Base-by-base conservation (phyloP, 1,140 invertebrate species). In the Euwallacea similis region DNA sequence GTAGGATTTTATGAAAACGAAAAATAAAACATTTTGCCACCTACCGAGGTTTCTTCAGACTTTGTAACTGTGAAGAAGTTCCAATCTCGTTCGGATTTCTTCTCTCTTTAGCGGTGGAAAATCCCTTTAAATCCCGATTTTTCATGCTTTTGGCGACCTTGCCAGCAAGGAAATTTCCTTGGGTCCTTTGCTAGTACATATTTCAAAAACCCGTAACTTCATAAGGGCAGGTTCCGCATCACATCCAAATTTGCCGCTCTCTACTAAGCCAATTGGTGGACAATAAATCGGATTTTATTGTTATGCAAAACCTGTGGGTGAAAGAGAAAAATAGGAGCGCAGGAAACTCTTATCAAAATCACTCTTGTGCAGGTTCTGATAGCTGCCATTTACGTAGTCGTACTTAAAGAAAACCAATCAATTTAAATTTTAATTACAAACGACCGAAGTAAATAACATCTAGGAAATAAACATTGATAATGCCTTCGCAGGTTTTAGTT, bases 361-460 rank as follows among this genome's bases (percentile, higher is more conserved):
- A 55, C 9, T 13, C 46, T 16, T 70, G 55, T 63, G 68, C 68
- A 63, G 41, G 59, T 63, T 63, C 13, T n/a, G 68, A 70, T 70
- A 50, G 6, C 46, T 0, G 46, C 6, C 2, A 33, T 33, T 33
- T 33, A 33, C 21, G 21, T 33, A 33, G n/a, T n/a, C n/a, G n/a
- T n/a, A n/a, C n/a, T 33, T 33, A 33, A 33, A 33, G 21, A 33
- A 33, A 33, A 33, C 21, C 21, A 33, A 33, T 2, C 21, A 4
- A 33, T 33, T 33, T 33, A 33, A 33, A 33, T 33, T 2, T 33
- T 33, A 33, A 33, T 33, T 33, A 33, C 21, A 33, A 33, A 33
- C 21, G 21, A 33, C 1, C 21, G 4, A 33, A 33, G 21, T 33
- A 33, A 33, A 33, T 33, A 33, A 33, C 1, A 33, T 33, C 21